Conservation (phyloP, 2,797 vertebrate species). For the Hydrocynus forskahlii region DNA sequence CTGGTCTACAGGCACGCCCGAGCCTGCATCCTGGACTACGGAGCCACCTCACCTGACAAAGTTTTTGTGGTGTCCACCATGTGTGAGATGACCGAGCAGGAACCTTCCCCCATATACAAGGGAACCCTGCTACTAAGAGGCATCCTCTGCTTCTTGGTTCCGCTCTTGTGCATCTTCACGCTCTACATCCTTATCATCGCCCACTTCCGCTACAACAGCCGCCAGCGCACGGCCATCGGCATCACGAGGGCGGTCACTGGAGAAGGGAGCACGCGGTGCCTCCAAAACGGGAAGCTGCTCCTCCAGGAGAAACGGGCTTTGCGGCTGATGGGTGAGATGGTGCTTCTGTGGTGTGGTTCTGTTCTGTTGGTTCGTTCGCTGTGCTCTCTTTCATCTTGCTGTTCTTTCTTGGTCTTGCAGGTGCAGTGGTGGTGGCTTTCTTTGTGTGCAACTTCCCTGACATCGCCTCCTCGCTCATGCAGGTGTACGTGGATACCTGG, state of each 20-base stretch:
- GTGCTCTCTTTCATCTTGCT: not conserved
- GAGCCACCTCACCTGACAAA: slow-evolving; percentile 67
- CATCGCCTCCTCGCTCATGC: slow-evolving; percentile 80
- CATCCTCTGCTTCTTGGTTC: slow-evolving; percentile 77
- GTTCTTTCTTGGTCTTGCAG: slow-evolving; percentile 54
- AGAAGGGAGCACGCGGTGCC: slow-evolving; percentile 60
- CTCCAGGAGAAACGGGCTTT: slow-evolving; percentile 77
- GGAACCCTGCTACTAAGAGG: slow-evolving; percentile 74
- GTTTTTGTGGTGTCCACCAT: slow-evolving; percentile 77
- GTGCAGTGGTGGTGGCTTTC: slow-evolving; percentile 77
- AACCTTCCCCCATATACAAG: slow-evolving; percentile 77
- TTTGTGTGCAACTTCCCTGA: slow-evolving; percentile 82
- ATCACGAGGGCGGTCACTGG: slow-evolving; percentile 62
- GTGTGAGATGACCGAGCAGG: slow-evolving; percentile 80
- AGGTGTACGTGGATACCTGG: slow-evolving; percentile 78
- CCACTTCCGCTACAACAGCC: slow-evolving; percentile 72
- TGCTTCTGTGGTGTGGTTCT: not conserved
- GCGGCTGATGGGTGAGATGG: slow-evolving; percentile 78
- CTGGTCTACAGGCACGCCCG: slow-evolving; percentile 76
- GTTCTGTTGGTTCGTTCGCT: not conserved
- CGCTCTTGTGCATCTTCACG: slow-evolving; percentile 72
- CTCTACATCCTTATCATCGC: slow-evolving; percentile 78
- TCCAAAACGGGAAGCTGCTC: slow-evolving; percentile 71
- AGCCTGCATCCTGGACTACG: slow-evolving; percentile 79
- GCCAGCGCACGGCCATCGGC: slow-evolving; percentile 76